A percentile compares a stretch with the other conserved stretches of the same genome.
Conservation (phyloP, 1,140 invertebrate genomes). For the Cotesia typhae region DNA sequence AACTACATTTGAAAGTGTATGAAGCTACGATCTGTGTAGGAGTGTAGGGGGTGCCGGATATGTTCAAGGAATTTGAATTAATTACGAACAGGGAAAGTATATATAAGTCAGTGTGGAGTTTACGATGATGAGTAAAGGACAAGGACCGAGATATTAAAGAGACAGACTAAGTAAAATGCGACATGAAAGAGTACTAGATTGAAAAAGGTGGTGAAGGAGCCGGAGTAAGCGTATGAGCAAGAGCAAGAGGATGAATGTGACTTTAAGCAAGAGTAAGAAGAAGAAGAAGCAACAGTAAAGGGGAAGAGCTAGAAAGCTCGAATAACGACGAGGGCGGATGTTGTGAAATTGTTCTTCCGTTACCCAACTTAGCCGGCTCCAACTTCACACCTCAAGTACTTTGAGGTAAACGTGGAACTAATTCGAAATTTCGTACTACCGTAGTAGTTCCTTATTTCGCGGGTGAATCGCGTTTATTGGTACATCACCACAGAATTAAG, state of each 20-base stretch:
- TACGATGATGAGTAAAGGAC: slow-evolving; percentile 32
- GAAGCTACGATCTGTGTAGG: slow-evolving; percentile 38
- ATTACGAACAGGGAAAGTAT: slow-evolving; percentile 47
- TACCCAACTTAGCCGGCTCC: slow-evolving; percentile 55
- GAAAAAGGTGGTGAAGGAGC: slow-evolving; percentile 28
- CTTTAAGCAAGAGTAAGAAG: slow-evolving; percentile 36
- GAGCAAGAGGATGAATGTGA: slow-evolving; percentile 29
- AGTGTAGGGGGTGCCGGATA: slow-evolving; percentile 42
- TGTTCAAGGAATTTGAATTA: slow-evolving; percentile 52
- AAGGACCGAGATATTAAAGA: slow-evolving; percentile 30
- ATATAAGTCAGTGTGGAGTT: slow-evolving; percentile 34
- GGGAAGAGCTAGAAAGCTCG: slow-evolving; percentile 39
- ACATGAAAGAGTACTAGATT: slow-evolving; percentile 27
- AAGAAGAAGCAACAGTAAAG: background rate
- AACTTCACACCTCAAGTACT: slow-evolving; percentile 60
- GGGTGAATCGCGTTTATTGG: slow-evolving; percentile 52
- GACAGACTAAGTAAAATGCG: slow-evolving; percentile 34
- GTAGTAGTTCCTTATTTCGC: slow-evolving; percentile 57
- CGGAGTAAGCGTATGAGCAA: slow-evolving; percentile 2
- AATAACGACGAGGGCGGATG: slow-evolving; percentile 49
- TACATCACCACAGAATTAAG: slow-evolving; percentile 38
- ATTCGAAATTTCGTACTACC: slow-evolving; percentile 54
- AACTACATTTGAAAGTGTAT: slow-evolving; percentile 3
- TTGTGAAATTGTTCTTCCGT: slow-evolving; percentile 60
- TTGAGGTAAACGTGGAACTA: slow-evolving; percentile 56